Evolutionary conservation across 2,888 invertebrate species (phyloP).

Genomic region (Pinctada fucata): DNA sequence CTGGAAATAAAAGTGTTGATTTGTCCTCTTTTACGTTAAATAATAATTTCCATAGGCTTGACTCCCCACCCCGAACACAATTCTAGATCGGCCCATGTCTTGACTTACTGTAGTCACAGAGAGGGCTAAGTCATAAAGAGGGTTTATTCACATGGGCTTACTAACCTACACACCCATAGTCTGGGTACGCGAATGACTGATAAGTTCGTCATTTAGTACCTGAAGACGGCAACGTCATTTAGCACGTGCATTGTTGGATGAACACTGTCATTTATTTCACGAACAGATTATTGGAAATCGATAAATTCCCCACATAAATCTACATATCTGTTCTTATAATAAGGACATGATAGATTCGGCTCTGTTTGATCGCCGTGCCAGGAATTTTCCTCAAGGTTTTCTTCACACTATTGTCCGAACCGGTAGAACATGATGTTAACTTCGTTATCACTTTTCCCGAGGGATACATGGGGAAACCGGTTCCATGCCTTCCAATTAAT

Average conservation of each 20-base stretch:
- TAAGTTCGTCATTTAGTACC: too few species aligned
- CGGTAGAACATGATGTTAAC: not conserved
- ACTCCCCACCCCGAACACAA: too few species aligned
- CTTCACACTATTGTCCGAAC: not conserved
- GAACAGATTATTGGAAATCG: not conserved
- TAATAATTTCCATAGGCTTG: too few species aligned
- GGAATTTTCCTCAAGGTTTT: not conserved
- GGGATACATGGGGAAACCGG: not conserved
- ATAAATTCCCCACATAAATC: conserved; percentile 4
- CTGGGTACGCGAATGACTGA: too few species aligned
- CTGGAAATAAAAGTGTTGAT: too few species aligned
- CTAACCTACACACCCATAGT: too few species aligned
- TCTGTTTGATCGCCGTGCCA: not conserved
- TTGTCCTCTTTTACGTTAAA: too few species aligned
- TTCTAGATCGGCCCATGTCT: too few species aligned
- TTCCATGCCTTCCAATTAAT: not conserved
- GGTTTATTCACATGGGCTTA: too few species aligned
- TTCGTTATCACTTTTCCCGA: not conserved
- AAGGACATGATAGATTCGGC: not conserved
- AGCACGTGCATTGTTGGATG: not conserved
- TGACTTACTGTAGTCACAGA: too few species aligned
- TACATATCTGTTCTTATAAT: not conserved
- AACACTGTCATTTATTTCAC: not conserved
- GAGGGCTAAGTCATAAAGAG: too few species aligned
- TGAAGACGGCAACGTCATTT: too few species aligned